phyloP scores from a whole-genome alignment of 2,888 invertebrate genomes.

The Leptinotarsa juncta region DNA sequence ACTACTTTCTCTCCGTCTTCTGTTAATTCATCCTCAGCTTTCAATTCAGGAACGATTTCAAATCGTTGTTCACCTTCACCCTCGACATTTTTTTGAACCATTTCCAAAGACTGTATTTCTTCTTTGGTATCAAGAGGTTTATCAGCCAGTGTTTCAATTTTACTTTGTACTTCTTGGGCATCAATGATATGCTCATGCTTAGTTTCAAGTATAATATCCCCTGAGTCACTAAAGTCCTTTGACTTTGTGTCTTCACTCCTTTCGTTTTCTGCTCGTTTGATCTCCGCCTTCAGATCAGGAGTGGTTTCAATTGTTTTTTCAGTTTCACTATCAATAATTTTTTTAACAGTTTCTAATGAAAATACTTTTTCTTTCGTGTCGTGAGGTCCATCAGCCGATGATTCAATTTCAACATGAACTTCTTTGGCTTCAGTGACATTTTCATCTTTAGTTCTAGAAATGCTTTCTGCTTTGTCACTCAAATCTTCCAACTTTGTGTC shows the following conservation, averaged over 20 bases:
- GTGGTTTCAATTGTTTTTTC: background rate
- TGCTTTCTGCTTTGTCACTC: background rate
- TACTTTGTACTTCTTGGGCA: background rate
- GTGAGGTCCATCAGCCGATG: background rate
- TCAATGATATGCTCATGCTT: background rate
- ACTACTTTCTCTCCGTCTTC: too few species aligned
- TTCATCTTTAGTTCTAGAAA: slow-evolving; percentile 13
- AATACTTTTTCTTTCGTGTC: too few species aligned
- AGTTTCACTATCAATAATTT: too few species aligned
- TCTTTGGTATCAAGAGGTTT: too few species aligned
- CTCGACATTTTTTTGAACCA: too few species aligned
- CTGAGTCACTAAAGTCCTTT: background rate
- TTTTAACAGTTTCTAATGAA: too few species aligned
- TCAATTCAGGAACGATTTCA: too few species aligned
- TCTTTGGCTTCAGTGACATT: background rate
- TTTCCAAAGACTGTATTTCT: too few species aligned
- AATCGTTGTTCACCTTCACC: too few species aligned
- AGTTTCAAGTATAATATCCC: background rate
- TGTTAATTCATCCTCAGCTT: too few species aligned
- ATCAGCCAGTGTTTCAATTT: background rate
- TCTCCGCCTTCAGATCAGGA: background rate
- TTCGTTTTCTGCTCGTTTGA: background rate
- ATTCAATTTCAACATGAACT: background rate
- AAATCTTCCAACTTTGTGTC: background rate
- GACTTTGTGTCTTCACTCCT: background rate